phyloP scores from a whole-genome alignment of 1,140 invertebrate species.

The Wiebesia pumilae region DNA sequence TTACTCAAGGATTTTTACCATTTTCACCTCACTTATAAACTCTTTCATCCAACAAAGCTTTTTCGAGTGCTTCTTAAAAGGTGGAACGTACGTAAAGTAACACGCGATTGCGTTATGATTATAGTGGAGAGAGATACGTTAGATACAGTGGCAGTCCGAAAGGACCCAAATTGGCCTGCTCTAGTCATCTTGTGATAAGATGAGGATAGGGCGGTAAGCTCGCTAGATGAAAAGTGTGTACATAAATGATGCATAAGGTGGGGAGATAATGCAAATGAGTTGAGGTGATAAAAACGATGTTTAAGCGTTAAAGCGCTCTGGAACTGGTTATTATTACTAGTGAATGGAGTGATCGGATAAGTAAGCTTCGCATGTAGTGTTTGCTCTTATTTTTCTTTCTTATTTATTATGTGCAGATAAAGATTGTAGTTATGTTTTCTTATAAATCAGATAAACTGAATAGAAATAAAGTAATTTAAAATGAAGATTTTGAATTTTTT shows the following conservation, averaged over 20 bases:
- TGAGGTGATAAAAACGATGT: neutral
- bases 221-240: slow-evolving; percentile 7
- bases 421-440: too few relatives aligned
- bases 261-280: neutral
- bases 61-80: slow-evolving; percentile 11
- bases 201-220: neutral
- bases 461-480: too few relatives aligned
- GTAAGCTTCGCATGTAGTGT: neutral
- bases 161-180: slow-evolving; percentile 1
- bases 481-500: too few relatives aligned
- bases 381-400: neutral
- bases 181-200: neutral
- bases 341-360: slow-evolving; percentile 6
- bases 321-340: neutral
- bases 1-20: neutral
- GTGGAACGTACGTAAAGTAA: neutral
- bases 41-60: neutral
- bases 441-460: too few relatives aligned
- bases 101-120: slow-evolving; percentile 18
- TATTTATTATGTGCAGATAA: too few relatives aligned
- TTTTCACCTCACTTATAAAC: neutral
- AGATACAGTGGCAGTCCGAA: neutral
- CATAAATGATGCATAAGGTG: neutral
- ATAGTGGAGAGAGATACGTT: slow-evolving; percentile 1
- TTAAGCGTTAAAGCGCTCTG: neutral